Evolutionary conservation across 2,888 invertebrate genomes (phyloP), one percentile per base, ranked within the genome.

Genomic region (Mesorhabditis spiculigera): DNA sequence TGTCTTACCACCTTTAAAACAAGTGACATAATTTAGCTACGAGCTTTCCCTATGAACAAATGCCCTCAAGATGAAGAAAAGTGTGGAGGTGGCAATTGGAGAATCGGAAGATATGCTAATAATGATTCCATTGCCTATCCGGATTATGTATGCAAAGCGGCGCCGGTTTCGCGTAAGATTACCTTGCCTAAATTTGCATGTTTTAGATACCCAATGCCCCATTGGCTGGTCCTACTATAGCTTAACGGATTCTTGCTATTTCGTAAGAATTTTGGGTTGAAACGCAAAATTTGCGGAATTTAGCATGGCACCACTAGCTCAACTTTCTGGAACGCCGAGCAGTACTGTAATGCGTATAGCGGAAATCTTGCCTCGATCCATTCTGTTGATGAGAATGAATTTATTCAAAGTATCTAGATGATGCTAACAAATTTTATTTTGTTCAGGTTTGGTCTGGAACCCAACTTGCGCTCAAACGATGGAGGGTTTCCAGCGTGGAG

Each of bases 211-310:
- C 50, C 61, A 68, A 62, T 71, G 71, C 45, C 68, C 71, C 10
- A 58, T 45, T 42, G 71, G 71, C 10, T 71, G 71, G 71, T 13
- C 67, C 43, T 71, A 68, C 45, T 71, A 58, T 61, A 65, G 67
- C 13, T 43, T 45, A 5, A 71, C 71, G 4, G 68, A 71, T 28
- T 64, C 68, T n/a, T 71, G 71, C 71, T 71, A 71, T 50, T 50
- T 10, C 10, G 58, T 50, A 50, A n/a, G 58, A 13, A 50, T n/a
- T 50, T 50, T 50, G 58, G 8, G 58, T n/a, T 50, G 1, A 50
- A 50, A 50, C 58, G n/a, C 58, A 3, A 50, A 50, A 50, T 50
- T n/a, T 13, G 8, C 1, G n/a, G n/a, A 50, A 13, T 50, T n/a
- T 50, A 50, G 58, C 58, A 50, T 50, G 58, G n/a, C 8, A 50